Conservation (phyloP, 2,797 vertebrate genomes). For the Cryptoprocta ferox region DNA sequence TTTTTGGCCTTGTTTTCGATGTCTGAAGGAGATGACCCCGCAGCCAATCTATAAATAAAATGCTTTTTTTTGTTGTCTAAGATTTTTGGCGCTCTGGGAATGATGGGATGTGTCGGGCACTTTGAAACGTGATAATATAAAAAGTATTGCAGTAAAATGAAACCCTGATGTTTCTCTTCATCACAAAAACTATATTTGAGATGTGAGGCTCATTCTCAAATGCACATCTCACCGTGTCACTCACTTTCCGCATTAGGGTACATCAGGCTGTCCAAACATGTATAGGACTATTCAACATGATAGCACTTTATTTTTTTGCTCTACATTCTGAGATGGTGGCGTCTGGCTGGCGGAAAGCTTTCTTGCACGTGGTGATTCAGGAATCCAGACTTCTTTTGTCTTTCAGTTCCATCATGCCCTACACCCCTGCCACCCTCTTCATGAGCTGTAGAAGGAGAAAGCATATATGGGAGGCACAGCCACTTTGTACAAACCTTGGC, state of each 20-base stretch:
- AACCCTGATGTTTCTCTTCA: background rate
- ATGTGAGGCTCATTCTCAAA: background rate
- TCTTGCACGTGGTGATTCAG: background rate
- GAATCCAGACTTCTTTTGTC: background rate
- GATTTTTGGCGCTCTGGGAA: constrained; percentile 22
- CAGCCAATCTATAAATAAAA: constrained; percentile 70
- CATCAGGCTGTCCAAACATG: background rate
- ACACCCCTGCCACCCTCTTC: background rate
- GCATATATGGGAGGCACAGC: background rate
- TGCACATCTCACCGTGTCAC: background rate
- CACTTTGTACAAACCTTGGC: background rate
- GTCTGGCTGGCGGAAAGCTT: background rate
- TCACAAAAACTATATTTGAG: background rate
- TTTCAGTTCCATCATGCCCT: background rate
- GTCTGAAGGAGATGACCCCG: constrained; percentile 64
- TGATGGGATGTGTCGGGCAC: background rate
- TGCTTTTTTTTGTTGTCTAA: constrained; percentile 48
- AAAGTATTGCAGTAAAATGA: background rate
- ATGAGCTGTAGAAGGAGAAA: background rate
- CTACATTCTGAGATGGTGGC: rapidly evolving
- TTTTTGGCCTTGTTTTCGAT: constrained; percentile 49
- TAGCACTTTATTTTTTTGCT: background rate
- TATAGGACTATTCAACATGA: background rate
- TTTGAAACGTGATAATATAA: constrained; percentile 59
- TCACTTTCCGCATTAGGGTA: background rate